Evolutionary conservation across 2,888 invertebrate species (phyloP), one percentile per base, ranked within the genome.

Genomic region (Schizotus pectinicornis): DNA sequence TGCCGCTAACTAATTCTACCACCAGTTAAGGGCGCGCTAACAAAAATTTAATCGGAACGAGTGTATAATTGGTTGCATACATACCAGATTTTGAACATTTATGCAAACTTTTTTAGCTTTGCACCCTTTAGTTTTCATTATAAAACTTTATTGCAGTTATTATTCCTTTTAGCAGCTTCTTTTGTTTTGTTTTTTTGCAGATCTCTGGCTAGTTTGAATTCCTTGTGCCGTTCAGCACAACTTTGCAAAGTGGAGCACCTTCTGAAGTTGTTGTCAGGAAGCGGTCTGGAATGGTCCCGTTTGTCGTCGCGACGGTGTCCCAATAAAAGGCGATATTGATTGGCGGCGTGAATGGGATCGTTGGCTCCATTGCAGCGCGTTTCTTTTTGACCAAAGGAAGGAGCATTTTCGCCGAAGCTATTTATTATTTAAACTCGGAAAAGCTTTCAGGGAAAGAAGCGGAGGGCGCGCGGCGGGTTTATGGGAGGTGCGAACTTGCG

Each of bases 391-490:
- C 58, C 61, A 53, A 57, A 22, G 5, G 22, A 52, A 50, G 56
- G 68, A 68, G 67, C 61, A 69, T 70, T 68, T 65, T 62, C 62
- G 57, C 58, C 65, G 58, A 62, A 56, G 70, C 71, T 67, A 72
- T 73, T 73, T 73, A 73, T 73, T 73, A 73, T 73, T 73, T 72
- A 73, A 73, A 73, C 73, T 69, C 65, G 72, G 67, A 73, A 73
- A 73, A 73, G 73, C 73, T 72, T 71, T 72, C 71, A 71, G 67
- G 64, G 67, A 64, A 67, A 68, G 67, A 65, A 67, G 64, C 61
- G 47, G 63, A 65, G 65, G 22, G 22, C 22, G 22, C 22, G 64
- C 62, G 60, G 60, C 59, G 63, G 59, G 63, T 67, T 65, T 68
- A 65, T 64, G 63, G 60, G 65, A 63, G 60, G 65, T 67, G 65